These are phyloP conservation scores for Tortricodes alternella DNA, from an alignment of 2,888 invertebrate genomes.

Conservation along the genomic window DNA sequence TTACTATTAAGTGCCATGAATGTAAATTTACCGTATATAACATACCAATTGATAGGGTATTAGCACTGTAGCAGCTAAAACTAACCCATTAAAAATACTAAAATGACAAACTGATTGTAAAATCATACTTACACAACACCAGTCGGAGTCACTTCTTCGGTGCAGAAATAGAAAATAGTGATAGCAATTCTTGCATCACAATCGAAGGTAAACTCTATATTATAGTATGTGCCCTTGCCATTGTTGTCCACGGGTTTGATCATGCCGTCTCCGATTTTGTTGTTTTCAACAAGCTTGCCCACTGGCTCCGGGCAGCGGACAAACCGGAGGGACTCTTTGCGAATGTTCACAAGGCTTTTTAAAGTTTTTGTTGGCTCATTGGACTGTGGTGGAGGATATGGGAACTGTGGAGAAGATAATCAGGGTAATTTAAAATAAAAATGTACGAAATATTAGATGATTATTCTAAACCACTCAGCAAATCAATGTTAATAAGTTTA, in stretches of 20 bases:
- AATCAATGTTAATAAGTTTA: no score
- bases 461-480: no score
- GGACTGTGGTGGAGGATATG: conserved; percentile 97
- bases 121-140: conserved; percentile 89
- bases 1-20: no score
- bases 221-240: conserved; percentile 88
- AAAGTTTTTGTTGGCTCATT: conserved; percentile 98
- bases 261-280: conserved; percentile 79
- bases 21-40: no score
- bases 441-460: no score
- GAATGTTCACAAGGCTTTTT: conserved; percentile 97
- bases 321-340: conserved; percentile 97
- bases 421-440: not conserved
- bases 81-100: not conserved
- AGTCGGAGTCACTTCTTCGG: conserved; percentile 93
- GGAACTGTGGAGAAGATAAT: conserved; percentile 86
- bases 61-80: no score
- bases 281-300: conserved; percentile 81
- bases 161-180: conserved; percentile 97
- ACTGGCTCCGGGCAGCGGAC: conserved; percentile 88
- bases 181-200: conserved; percentile 97
- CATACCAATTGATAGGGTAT: no score
- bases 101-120: not conserved
- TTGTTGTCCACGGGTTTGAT: conserved; percentile 82
- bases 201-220: conserved; percentile 98